A percentile compares a stretch with the other conserved stretches of the same genome.
Evolutionary conservation across 2,888 invertebrate species (phyloP).

Genomic region (Drosophila algonquin): DNA sequence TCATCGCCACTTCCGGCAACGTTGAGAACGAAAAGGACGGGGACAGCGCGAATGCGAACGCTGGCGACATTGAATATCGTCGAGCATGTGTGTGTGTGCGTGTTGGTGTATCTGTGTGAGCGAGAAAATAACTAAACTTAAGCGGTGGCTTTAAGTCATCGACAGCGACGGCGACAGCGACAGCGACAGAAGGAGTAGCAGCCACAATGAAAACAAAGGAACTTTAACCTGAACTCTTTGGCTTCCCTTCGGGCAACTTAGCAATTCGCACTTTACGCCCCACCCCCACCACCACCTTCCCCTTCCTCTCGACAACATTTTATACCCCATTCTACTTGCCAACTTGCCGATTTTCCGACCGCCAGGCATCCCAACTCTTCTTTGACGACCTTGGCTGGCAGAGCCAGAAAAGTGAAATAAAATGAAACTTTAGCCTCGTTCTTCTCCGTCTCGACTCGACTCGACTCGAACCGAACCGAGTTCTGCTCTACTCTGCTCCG

Average conservation of each 20-base stretch:
- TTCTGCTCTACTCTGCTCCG: background rate
- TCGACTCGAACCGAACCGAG: background rate
- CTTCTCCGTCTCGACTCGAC: background rate
- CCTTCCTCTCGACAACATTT: background rate
- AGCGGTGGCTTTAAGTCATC: constrained; percentile 50
- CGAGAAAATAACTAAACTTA: constrained; percentile 42
- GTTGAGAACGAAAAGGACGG: constrained; percentile 4
- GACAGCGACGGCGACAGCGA: background rate
- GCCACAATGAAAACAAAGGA: background rate
- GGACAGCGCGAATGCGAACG: constrained; percentile 14
- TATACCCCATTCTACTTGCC: background rate
- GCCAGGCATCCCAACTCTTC: background rate
- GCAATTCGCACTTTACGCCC: background rate
- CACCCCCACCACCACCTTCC: background rate
- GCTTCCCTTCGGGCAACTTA: constrained; percentile 3
- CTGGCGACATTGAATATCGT: constrained; percentile 52
- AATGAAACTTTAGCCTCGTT: constrained; percentile 11
- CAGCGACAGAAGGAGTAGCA: background rate
- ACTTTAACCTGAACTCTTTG: background rate
- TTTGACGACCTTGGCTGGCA: constrained; percentile 28
- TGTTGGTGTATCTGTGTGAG: background rate
- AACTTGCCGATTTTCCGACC: background rate
- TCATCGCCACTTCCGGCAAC: constrained; percentile 75
- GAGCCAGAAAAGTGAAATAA: constrained; percentile 1
- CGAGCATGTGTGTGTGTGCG: background rate